Evolutionary conservation across 2,888 invertebrate species (phyloP).

Genomic region (Lampropteryx suffumata): DNA sequence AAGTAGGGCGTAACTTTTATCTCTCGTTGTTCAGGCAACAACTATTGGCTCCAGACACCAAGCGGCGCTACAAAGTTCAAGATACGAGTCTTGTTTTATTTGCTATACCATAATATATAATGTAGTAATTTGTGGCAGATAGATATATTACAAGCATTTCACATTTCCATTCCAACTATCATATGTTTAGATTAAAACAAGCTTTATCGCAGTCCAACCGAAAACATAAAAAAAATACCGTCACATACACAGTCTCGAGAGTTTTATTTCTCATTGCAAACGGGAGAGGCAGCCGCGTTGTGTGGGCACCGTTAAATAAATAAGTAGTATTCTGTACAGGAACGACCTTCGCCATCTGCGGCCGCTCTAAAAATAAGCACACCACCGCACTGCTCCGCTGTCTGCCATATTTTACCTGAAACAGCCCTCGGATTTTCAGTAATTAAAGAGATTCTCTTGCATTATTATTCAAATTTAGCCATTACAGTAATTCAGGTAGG

Average conservation of each 20-base stretch:
- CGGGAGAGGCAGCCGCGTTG: conserved; percentile 47
- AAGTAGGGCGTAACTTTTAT: conserved; percentile 33
- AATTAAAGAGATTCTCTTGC: conserved; percentile 42
- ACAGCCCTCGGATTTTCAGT: conserved; percentile 41
- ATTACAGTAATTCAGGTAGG: conserved; percentile 8
- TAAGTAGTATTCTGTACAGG: conserved; percentile 63
- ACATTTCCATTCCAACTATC: conserved; percentile 28
- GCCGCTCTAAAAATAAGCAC: conserved; percentile 66
- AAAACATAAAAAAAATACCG: conserved; percentile 33
- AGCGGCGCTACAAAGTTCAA: conserved; percentile 22
- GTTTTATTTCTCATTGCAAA: conserved; percentile 48
- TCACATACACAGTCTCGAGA: conserved; percentile 31
- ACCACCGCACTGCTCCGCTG: conserved; percentile 41
- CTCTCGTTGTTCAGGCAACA: conserved; percentile 18
- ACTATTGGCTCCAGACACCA: conserved; percentile 17
- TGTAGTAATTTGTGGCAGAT: background rate
- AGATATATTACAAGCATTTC: conserved; percentile 25
- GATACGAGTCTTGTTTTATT: conserved; percentile 13
- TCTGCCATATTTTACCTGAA: conserved; percentile 42
- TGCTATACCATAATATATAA: background rate
- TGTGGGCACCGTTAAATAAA: conserved; percentile 68
- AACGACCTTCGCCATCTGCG: conserved; percentile 73
- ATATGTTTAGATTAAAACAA: conserved; percentile 29
- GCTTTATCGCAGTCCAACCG: conserved; percentile 22
- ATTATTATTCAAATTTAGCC: conserved; percentile 26